phyloP scores from a whole-genome alignment of 2,113 vertebrate genomes.

The Capreolus pygargus region DNA sequence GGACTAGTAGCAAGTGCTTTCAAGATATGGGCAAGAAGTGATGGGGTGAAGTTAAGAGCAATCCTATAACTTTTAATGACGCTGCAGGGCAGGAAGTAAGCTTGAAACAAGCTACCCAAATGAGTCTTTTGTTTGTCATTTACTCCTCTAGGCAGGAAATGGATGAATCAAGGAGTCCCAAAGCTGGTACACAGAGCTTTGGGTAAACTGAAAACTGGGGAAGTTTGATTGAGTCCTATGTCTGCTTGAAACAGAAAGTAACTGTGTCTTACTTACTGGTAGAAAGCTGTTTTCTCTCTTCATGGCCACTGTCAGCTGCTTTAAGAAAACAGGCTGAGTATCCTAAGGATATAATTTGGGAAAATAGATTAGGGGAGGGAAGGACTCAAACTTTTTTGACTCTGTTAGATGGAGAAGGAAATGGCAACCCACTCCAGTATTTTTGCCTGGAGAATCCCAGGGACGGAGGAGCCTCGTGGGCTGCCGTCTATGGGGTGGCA shows the following conservation, averaged over 20 bases:
- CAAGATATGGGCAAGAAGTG: not conserved
- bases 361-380: not conserved
- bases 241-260: not conserved
- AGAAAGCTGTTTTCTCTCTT: not conserved
- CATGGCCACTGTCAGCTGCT: too few relatives aligned
- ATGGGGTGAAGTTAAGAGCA: rapidly evolving
- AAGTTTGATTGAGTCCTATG: not conserved
- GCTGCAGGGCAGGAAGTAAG: rapidly evolving
- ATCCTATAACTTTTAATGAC: not conserved
- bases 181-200: not conserved
- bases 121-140: not conserved
- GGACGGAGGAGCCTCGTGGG: not conserved
- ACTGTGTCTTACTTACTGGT: not conserved
- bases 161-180: not conserved
- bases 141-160: not conserved
- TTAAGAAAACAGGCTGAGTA: not conserved
- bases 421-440: not conserved
- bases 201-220: not conserved
- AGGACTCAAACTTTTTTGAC: not conserved
- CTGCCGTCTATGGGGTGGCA: not conserved
- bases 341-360: not conserved
- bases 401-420: not conserved
- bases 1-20: not conserved
- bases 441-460: not conserved
- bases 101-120: not conserved